These are phyloP conservation scores for Ranitomeya imitator DNA, from an alignment of 2,113 vertebrate species.

Conservation along the genomic window DNA sequence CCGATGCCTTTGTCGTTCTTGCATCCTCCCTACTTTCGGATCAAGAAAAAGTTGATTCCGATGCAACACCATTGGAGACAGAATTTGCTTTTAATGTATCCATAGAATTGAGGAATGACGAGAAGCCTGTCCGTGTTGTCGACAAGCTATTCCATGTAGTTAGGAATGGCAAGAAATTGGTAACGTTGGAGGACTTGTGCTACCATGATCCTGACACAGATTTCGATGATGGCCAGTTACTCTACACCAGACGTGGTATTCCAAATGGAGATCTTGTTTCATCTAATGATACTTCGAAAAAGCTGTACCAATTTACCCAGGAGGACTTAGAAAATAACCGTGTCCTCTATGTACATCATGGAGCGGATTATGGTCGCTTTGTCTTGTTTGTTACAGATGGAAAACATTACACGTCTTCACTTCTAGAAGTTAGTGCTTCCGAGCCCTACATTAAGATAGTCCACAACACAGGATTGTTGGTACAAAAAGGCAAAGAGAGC, in stretches of 20 bases:
- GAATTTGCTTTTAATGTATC: slow-evolving; percentile 79
- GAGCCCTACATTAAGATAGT: slow-evolving; percentile 76
- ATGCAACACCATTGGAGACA: slow-evolving; percentile 66
- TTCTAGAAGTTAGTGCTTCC: slow-evolving; percentile 82
- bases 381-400: slow-evolving; percentile 90
- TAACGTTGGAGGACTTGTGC: slow-evolving; percentile 81
- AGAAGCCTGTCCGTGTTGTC: slow-evolving; percentile 81
- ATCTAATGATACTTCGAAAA: slow-evolving; percentile 75
- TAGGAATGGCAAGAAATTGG: slow-evolving; percentile 76
- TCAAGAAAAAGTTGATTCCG: slow-evolving; percentile 46
- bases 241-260: slow-evolving; percentile 84
- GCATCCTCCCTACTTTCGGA: slow-evolving; percentile 68
- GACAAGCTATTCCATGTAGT: slow-evolving; percentile 84
- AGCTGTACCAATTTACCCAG: slow-evolving; percentile 85
- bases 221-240: slow-evolving; percentile 80
- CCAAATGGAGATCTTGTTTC: slow-evolving; percentile 85
- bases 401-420: slow-evolving; percentile 79
- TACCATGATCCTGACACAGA: slow-evolving; percentile 85
- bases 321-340: slow-evolving; percentile 77
- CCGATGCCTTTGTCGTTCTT: slow-evolving; percentile 79
- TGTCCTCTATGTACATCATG: slow-evolving; percentile 82
- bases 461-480: slow-evolving; percentile 83
- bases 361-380: slow-evolving; percentile 78
- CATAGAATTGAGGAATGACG: slow-evolving; percentile 84
- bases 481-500: slow-evolving; percentile 78